Conservation (phyloP, 2,888 invertebrate genomes). For the Dolichomitus sp. region DNA sequence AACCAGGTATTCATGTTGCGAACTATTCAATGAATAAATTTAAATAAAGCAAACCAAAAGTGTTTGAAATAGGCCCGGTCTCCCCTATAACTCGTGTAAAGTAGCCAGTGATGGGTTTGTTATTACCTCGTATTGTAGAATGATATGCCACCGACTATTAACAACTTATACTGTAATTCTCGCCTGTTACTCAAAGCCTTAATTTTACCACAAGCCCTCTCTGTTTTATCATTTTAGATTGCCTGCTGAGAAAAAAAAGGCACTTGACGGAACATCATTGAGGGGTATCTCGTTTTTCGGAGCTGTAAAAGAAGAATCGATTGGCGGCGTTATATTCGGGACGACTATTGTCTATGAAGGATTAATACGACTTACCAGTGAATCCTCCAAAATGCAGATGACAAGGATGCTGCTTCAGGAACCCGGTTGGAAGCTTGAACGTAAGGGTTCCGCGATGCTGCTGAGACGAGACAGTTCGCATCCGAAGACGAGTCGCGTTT, state of each 20-base stretch:
- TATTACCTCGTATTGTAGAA: too few species aligned
- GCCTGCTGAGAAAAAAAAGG: background rate
- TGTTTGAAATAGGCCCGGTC: too few species aligned
- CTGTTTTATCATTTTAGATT: slow-evolving; percentile 51
- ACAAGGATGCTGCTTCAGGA: slow-evolving; percentile 83
- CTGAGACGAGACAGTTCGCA: slow-evolving; percentile 82
- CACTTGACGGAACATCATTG: background rate
- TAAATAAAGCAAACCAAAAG: too few species aligned
- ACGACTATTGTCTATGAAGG: background rate
- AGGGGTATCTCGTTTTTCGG: background rate
- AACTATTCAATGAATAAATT: too few species aligned
- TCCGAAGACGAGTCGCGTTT: slow-evolving; percentile 84
- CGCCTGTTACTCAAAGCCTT: background rate
- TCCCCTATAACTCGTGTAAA: too few species aligned
- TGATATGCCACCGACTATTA: background rate
- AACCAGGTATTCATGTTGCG: too few species aligned
- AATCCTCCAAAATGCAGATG: slow-evolving; percentile 76
- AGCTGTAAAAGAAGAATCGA: background rate
- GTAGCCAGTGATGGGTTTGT: too few species aligned
- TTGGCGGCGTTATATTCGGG: background rate
- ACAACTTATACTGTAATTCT: background rate
- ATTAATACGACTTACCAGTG: background rate
- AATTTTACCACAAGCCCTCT: background rate
- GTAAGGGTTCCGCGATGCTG: slow-evolving; percentile 82
- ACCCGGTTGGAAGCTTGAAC: slow-evolving; percentile 84